phyloP scores from a whole-genome alignment of 1,140 invertebrate species.

The Sitobion miscanthi region DNA sequence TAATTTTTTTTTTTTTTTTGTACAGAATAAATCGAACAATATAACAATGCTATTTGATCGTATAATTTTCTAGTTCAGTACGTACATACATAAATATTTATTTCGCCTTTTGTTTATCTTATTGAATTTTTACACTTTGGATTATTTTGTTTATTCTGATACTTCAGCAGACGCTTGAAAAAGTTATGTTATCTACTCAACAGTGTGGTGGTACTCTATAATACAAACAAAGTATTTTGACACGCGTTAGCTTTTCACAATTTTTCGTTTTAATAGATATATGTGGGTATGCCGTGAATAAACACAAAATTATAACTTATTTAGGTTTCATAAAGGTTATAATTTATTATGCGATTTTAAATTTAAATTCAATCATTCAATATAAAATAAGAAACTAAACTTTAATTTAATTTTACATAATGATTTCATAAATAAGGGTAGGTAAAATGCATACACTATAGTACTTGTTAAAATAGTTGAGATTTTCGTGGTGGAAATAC shows the following conservation, averaged over 20 bases:
- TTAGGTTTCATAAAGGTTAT: not conserved
- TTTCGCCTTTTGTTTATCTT: not conserved
- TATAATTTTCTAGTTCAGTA: not conserved
- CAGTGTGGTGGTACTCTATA: not conserved
- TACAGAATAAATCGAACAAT: not conserved
- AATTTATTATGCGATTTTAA: not conserved
- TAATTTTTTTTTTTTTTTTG: not conserved
- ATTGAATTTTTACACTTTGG: slow-evolving; percentile 6
- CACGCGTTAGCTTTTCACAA: not conserved
- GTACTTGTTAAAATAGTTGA: not conserved
- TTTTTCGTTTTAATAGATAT: not conserved
- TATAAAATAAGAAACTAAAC: not conserved
- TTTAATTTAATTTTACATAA: not conserved
- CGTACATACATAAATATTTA: not conserved
- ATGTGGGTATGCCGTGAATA: not conserved
- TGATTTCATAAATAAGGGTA: not conserved
- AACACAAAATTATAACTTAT: not conserved
- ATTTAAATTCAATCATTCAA: not conserved
- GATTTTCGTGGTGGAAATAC: not conserved
- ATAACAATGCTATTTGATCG: not conserved
- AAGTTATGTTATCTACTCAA: slow-evolving; percentile 14
- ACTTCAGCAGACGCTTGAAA: not conserved
- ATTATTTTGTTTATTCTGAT: slow-evolving; percentile 33
- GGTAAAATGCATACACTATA: not conserved
- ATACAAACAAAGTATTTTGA: not conserved